Percentiles rank a stretch among this genome's conserved stretches.
Conservation (phyloP, 2,113 vertebrate genomes). For the Sisor rabdophorus region DNA sequence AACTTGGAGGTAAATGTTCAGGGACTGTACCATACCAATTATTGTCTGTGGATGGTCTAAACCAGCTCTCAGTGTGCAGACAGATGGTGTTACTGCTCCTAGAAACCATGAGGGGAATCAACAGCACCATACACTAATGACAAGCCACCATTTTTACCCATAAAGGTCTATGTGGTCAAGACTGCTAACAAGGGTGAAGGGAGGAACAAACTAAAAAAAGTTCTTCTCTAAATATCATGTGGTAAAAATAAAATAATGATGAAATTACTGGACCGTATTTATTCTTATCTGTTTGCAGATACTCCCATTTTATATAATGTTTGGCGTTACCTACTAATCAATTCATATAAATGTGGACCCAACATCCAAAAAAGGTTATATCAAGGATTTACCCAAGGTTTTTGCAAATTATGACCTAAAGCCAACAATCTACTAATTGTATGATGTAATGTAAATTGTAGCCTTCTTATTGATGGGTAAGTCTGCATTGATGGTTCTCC, state of each 20-base stretch:
- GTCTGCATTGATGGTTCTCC: neutral
- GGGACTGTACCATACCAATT: slow-evolving; percentile 43
- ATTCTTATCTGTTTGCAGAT: neutral
- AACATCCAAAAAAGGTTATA: neutral
- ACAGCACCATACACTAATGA: slow-evolving; percentile 33
- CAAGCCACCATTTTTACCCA: slow-evolving; percentile 37
- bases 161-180: slow-evolving; percentile 24
- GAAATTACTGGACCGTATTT: neutral
- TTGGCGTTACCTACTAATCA: neutral
- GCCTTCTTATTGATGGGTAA: neutral
- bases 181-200: slow-evolving; percentile 27
- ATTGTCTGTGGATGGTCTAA: slow-evolving; percentile 30
- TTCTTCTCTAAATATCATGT: slow-evolving; percentile 25
- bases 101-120: slow-evolving; percentile 20
- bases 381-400: neutral
- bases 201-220: slow-evolving; percentile 8
- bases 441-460: slow-evolving; percentile 5
- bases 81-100: slow-evolving; percentile 34
- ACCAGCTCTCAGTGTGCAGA: slow-evolving; percentile 30
- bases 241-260: slow-evolving; percentile 16
- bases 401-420: too few species aligned
- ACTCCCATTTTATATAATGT: neutral
- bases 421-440: neutral
- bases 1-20: slow-evolving; percentile 31
- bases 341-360: neutral